Evolutionary conservation across 2,888 invertebrate species (phyloP), one percentile per base, ranked within the genome.

Genomic region (Netelia virgata): DNA sequence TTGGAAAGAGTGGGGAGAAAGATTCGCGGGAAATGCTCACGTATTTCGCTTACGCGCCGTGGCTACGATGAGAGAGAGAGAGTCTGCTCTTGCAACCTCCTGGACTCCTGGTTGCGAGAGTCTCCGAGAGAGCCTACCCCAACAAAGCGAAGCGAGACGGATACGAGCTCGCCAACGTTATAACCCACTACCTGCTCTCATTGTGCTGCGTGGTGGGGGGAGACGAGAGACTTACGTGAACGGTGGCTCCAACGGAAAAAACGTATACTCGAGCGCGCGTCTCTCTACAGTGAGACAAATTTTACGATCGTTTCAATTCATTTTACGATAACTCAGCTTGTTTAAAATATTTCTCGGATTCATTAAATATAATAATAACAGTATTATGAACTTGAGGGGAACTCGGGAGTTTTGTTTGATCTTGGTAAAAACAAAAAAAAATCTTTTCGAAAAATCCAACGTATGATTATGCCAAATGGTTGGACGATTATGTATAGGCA

Each of bases 91-190:
- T 77, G 66, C 57, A 9, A 20, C n/a, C 43, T 86, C 83, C 89
- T 91, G 88, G 41, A 83, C 82, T 85, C 90, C 91, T 88, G 88
- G 72, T 90, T 50, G 57, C 16, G 36, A 85, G 88, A 88, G 89
- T 90, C 90, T 89, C 89, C 83, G 87, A 83, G 88, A 91, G 91
- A 91, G 90, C 90, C 90, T 91, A 90, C 88, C 90, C 87, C 88
- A 91, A 91, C 87, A 87, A 86, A 86, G 85, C 73, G 77, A 82
- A 84, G 47, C 85, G 82, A 86, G 72, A 70, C 63, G 84, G 63
- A 79, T 82, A 83, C 80, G 84, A 82, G 70, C 74, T 43, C 80
- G 74, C 73, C 68, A 41, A 74, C 74, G 61, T 74, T 80, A 70
- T 59, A 69, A 36, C 36, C 77, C 14, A 9, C 55, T 64, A 41